Evolutionary conservation across 2,888 invertebrate species (phyloP), one percentile per base, ranked within the genome.

Genomic region (Oscheius onirici): DNA sequence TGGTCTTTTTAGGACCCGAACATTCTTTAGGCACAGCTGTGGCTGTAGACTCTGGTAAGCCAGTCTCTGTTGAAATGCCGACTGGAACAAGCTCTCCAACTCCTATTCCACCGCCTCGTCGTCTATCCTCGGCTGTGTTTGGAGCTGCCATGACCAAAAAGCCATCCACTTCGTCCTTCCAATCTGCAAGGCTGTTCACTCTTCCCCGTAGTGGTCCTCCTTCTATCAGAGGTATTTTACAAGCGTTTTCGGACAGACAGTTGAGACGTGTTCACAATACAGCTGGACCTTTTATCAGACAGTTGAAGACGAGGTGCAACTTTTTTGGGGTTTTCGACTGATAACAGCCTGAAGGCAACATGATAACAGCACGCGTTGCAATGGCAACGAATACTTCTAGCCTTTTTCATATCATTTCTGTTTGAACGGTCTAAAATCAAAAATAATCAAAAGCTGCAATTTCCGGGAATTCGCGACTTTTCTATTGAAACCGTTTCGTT

Each of bases 81-180:
- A 17, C 34, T 8, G 34, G 8, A 8, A 34, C 34, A 3, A 6
- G 34, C 34, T 8, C 34, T 34, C 34, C 34, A 8, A 57, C 40
- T 57, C 60, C 60, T 15, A 43, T 41, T 40, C 43, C 60, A n/a
- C 60, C 60, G 8, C 60, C 60, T 22, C 17, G 60, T 13, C 41
- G 60, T 10, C 60, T 44, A 3, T 60, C 60, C 1, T 60, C 60
- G 3, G 44, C 60, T 1, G 60, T 60, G 22, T 43, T 60, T 20
- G n/a, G 20, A 15, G 44, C 20, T 1, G 24, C 22, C 20, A n/a
- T 60, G 8, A 11, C 55, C 28, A 55, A 44, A 17, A 17, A 44
- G 17, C n/a, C 41, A 0, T 44, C 60, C 8, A 44, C 20, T 41
- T 40, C 60, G 3, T 43, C 60, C 1, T 24, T 41, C 13, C 8